Percentiles rank a stretch among this genome's conserved stretches.
Conservation (phyloP, 2,113 vertebrate genomes). For the Crotalus viridis region DNA sequence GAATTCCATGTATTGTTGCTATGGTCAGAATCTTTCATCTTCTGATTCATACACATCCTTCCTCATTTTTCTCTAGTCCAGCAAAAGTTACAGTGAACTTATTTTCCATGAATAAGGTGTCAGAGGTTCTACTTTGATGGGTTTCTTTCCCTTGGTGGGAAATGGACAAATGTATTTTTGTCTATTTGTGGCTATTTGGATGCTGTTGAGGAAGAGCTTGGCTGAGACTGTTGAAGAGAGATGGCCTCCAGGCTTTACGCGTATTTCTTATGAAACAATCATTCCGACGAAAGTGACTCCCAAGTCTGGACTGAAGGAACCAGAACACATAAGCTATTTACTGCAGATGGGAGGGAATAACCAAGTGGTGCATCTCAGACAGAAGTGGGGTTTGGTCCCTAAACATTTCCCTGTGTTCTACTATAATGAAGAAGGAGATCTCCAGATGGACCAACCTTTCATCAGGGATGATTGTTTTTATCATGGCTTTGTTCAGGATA, state of each 20-base stretch:
- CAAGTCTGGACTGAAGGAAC: background rate
- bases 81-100: background rate
- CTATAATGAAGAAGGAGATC: slow-evolving; percentile 38
- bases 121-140: background rate
- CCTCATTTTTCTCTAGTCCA: background rate
- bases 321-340: slow-evolving; percentile 29
- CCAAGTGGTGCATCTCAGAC: slow-evolving; percentile 40
- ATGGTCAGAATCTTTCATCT: background rate
- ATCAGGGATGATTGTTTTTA: slow-evolving; percentile 51
- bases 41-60: background rate
- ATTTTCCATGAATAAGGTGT: background rate
- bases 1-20: background rate
- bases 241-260: background rate
- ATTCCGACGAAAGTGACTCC: slow-evolving; percentile 40
- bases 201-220: background rate
- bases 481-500: slow-evolving; percentile 40
- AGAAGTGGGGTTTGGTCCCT: slow-evolving; percentile 38
- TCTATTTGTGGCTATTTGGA: background rate
- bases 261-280: slow-evolving; percentile 31
- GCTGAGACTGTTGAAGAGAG: background rate
- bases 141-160: background rate
- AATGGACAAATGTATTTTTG: background rate
- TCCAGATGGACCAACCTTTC: slow-evolving; percentile 44
- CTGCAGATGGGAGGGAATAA: slow-evolving; percentile 38
- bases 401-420: slow-evolving; percentile 46